Evolutionary conservation across 2,797 vertebrate genomes (phyloP).

Genomic region (Gallirallus australis): DNA sequence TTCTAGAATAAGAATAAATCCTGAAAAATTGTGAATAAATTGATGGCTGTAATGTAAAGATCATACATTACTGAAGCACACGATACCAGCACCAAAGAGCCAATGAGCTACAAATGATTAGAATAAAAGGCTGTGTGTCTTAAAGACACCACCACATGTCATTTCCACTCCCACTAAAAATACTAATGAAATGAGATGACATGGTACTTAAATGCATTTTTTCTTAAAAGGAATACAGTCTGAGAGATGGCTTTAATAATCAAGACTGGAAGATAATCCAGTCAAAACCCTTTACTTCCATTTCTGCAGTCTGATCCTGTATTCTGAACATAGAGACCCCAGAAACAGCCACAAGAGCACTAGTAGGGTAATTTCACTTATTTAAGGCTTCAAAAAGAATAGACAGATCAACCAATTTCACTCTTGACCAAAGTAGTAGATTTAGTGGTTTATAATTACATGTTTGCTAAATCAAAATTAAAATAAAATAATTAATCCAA

Average conservation of each 20-base stretch:
- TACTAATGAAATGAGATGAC: neutral
- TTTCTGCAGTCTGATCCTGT: neutral
- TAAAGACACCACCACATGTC: neutral
- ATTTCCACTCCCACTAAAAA: neutral
- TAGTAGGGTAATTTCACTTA: neutral
- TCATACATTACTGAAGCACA: neutral
- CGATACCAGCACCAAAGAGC: neutral
- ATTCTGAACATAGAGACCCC: neutral
- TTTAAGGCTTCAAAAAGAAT: neutral
- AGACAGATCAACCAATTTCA: neutral
- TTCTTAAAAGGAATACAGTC: neutral
- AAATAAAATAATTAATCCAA: neutral
- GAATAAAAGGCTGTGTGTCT: neutral
- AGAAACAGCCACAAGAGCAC: neutral
- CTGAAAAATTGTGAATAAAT: neutral
- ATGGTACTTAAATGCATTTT: neutral
- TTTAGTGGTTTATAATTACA: no score
- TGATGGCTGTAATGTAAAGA: neutral
- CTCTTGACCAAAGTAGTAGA: neutral
- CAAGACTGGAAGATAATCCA: neutral
- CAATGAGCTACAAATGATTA: neutral
- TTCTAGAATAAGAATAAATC: neutral
- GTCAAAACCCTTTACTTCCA: neutral
- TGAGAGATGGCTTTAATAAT: neutral
- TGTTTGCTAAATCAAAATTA: neutral